These are phyloP conservation scores for Chloroceryle inda DNA, from an alignment of 2,797 vertebrate species.

Conservation along the genomic window DNA sequence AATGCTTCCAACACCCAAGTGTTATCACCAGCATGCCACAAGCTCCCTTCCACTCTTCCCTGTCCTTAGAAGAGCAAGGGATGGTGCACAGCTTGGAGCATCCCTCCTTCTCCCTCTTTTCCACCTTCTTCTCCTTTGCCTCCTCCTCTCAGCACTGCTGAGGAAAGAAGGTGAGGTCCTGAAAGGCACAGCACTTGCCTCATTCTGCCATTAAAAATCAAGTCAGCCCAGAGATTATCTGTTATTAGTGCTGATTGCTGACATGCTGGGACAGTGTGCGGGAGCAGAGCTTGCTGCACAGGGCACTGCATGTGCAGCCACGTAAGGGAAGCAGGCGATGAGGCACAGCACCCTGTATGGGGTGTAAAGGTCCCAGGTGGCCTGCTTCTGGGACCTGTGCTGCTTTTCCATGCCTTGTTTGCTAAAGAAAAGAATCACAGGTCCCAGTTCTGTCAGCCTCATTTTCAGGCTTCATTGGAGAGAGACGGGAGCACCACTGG, in stretches of 20 bases:
- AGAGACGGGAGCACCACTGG: not conserved
- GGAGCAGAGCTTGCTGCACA: not conserved
- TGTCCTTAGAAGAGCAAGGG: not conserved
- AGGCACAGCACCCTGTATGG: not conserved
- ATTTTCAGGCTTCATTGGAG: not conserved
- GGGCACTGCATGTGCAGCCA: not conserved
- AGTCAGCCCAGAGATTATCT: not conserved
- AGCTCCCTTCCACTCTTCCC: not conserved
- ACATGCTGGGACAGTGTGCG: rapidly evolving
- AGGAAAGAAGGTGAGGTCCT: constrained; percentile 21
- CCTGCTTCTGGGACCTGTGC: not conserved
- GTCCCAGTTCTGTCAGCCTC: not conserved
- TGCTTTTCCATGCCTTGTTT: not conserved
- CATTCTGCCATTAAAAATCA: constrained; percentile 55
- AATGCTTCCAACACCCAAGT: rapidly evolving
- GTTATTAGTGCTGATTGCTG: rapidly evolving
- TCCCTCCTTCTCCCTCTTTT: not conserved
- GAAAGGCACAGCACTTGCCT: constrained; percentile 4
- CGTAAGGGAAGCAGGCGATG: rapidly evolving
- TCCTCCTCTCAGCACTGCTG: not conserved
- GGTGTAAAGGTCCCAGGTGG: not conserved
- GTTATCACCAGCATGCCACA: not conserved
- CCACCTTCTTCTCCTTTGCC: not conserved
- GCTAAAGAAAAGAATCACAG: not conserved
- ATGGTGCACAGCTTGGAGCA: not conserved